These are phyloP conservation scores for Phasianus colchicus DNA, from an alignment of 2,113 vertebrate species.

Conservation along the genomic window DNA sequence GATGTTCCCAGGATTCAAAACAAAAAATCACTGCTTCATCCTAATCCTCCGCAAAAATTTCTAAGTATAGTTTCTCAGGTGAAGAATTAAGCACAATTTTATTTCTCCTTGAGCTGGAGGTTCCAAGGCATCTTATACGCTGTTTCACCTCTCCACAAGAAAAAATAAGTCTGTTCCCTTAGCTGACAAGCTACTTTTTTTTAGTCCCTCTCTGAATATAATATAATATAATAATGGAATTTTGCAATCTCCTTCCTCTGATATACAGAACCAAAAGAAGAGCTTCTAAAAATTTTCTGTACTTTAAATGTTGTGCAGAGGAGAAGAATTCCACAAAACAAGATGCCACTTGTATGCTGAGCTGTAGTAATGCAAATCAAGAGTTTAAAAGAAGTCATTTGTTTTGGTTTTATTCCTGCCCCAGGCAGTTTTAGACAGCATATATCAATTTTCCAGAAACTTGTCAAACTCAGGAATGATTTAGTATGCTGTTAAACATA, in stretches of 20 bases:
- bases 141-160: background rate
- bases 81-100: background rate
- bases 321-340: constrained; percentile 37
- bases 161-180: constrained; percentile 17
- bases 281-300: constrained; percentile 41
- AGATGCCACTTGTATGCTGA: constrained; percentile 62
- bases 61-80: background rate
- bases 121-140: background rate
- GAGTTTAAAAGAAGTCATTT: constrained; percentile 68
- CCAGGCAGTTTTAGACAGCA: constrained; percentile 63
- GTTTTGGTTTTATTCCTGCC: constrained; percentile 66
- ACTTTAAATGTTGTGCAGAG: constrained; percentile 30
- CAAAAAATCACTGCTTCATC: background rate
- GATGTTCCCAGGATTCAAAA: background rate
- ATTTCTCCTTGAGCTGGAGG: constrained; percentile 26
- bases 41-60: background rate
- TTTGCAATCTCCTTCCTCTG: background rate
- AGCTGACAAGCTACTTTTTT: constrained; percentile 32
- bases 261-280: background rate
- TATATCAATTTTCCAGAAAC: constrained; percentile 71
- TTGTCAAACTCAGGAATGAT: constrained; percentile 71
- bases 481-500: constrained; percentile 68
- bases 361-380: constrained; percentile 50
- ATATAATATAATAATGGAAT: background rate
- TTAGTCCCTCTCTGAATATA: background rate